Evolutionary conservation across 2,888 invertebrate species (phyloP).

Genomic region (Rhamnusium bicolor): DNA sequence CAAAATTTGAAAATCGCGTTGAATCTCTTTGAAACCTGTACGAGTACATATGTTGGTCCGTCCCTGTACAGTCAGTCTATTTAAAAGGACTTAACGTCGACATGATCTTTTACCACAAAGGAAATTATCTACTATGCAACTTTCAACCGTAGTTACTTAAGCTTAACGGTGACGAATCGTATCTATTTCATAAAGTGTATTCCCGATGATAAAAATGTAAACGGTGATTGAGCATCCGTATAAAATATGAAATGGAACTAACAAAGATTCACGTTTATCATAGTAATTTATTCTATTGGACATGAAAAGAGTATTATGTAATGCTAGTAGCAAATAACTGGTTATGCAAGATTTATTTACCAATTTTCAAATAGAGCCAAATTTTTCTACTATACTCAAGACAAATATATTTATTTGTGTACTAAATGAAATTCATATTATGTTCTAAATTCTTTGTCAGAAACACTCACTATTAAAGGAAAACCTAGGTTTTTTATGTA

Average conservation of each 20-base stretch:
- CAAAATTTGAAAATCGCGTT: background rate
- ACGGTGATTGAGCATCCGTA: background rate
- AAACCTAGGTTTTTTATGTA: too few species aligned
- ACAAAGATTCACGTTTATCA: background rate
- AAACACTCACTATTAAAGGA: too few species aligned
- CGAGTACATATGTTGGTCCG: conserved; percentile 12
- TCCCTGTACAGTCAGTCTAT: conserved; percentile 10
- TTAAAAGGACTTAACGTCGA: conserved; percentile 22
- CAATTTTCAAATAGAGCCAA: too few species aligned
- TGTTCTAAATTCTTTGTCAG: too few species aligned
- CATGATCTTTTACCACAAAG: conserved; percentile 25
- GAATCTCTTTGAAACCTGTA: background rate
- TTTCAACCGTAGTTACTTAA: conserved; percentile 25
- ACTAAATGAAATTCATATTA: too few species aligned
- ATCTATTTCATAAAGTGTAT: conserved; percentile 25
- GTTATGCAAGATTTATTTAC: too few species aligned
- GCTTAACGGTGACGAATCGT: conserved; percentile 33
- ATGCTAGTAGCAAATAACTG: background rate
- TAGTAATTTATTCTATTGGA: background rate
- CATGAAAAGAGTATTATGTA: background rate
- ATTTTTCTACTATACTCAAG: too few species aligned
- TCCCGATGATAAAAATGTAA: background rate
- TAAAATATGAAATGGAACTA: background rate
- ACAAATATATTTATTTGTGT: too few species aligned
- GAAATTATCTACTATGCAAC: conserved; percentile 29